phyloP scores from a whole-genome alignment of 2,888 invertebrate species.

The Dynastes hyllus region DNA sequence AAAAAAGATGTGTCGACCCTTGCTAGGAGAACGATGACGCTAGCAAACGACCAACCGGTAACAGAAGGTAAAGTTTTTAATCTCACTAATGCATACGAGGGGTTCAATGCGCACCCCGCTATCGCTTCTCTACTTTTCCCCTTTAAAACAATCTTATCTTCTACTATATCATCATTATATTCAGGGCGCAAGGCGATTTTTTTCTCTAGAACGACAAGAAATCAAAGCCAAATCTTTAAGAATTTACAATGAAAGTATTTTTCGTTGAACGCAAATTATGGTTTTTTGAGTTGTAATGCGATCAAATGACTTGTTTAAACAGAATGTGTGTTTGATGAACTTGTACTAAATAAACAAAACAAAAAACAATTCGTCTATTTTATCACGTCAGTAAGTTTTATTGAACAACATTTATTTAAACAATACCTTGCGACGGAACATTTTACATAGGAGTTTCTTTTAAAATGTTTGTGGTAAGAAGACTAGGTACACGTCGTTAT shows the following conservation, averaged over 20 bases:
- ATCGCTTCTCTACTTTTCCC: slow-evolving; percentile 35
- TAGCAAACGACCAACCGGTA: slow-evolving; percentile 15
- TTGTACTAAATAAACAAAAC: no score
- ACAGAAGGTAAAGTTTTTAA: slow-evolving; percentile 56
- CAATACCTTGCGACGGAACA: no score
- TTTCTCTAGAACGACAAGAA: not conserved
- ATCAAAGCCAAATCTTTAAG: not conserved
- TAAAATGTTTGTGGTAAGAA: no score
- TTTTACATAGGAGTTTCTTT: no score
- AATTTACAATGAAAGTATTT: not conserved
- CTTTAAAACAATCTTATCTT: slow-evolving; percentile 48
- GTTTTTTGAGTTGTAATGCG: no score
- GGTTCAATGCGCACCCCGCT: slow-evolving; percentile 50
- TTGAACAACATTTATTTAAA: no score
- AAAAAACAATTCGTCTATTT: no score
- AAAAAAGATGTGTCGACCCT: not conserved
- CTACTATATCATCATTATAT: slow-evolving; percentile 49
- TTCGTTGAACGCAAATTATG: no score
- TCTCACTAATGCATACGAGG: slow-evolving; percentile 59
- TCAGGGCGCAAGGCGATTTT: slow-evolving; percentile 25
- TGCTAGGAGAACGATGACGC: slow-evolving; percentile 18
- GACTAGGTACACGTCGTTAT: no score
- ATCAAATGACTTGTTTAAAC: no score
- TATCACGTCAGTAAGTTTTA: no score
- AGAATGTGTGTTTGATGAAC: no score